Evolutionary conservation across 2,888 invertebrate species (phyloP).

Genomic region (Papilio protenor): DNA sequence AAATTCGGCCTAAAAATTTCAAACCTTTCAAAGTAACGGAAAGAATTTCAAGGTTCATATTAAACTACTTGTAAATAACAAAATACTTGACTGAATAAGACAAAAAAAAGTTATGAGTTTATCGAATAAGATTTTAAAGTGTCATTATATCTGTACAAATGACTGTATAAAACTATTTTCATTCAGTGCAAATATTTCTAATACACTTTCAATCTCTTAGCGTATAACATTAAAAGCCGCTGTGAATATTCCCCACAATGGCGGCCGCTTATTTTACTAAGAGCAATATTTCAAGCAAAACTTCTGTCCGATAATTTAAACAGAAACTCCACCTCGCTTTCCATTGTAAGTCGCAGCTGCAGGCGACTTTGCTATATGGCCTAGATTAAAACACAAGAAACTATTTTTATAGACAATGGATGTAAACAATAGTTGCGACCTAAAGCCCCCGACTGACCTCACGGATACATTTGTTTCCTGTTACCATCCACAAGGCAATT

Average conservation of each 20-base stretch:
- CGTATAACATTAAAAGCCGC: constrained; percentile 24
- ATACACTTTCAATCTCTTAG: constrained; percentile 35
- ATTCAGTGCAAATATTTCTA: too few relatives aligned
- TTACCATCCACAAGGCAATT: constrained; percentile 44
- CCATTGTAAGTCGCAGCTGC: constrained; percentile 43
- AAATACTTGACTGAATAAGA: too few relatives aligned
- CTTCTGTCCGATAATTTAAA: constrained; percentile 45
- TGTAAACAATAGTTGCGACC: constrained; percentile 52
- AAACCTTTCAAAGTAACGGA: not conserved
- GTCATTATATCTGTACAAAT: too few relatives aligned
- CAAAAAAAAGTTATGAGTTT: too few relatives aligned
- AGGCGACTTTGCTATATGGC: constrained; percentile 46
- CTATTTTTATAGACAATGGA: constrained; percentile 49
- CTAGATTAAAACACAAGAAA: constrained; percentile 51
- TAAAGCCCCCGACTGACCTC: constrained; percentile 50
- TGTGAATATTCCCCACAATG: constrained; percentile 36
- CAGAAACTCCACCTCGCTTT: constrained; percentile 42
- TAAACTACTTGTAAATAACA: too few relatives aligned
- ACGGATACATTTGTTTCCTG: constrained; percentile 45
- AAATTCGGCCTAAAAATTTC: not conserved
- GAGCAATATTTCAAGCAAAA: constrained; percentile 44
- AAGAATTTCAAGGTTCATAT: not conserved
- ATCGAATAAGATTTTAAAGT: too few relatives aligned
- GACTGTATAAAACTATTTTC: too few relatives aligned
- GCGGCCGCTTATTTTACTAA: constrained; percentile 41